Conservation (phyloP, 2,888 invertebrate species). For the Anarsia innoxiella region DNA sequence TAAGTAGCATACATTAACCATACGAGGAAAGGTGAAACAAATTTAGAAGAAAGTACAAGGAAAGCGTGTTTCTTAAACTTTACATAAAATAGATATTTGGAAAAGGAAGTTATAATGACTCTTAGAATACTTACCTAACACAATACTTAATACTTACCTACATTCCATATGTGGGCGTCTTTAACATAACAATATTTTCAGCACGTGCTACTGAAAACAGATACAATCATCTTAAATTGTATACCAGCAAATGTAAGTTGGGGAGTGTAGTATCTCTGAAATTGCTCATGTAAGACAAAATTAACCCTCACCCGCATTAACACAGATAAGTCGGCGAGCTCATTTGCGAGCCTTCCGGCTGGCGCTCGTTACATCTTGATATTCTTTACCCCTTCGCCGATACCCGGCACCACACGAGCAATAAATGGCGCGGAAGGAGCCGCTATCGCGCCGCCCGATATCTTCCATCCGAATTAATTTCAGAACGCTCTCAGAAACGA, state of each 20-base stretch:
- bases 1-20: constrained; percentile 39
- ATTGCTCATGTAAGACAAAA: constrained; percentile 73
- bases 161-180: too few species aligned
- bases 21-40: constrained; percentile 12
- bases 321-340: constrained; percentile 73
- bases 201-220: constrained; percentile 24
- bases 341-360: constrained; percentile 75
- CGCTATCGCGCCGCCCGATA: constrained; percentile 70
- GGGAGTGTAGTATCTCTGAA: constrained; percentile 59
- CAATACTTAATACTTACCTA: too few species aligned
- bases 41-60: constrained; percentile 6
- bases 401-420: constrained; percentile 69
- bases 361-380: constrained; percentile 72
- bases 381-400: constrained; percentile 74
- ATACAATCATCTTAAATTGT: constrained; percentile 27
- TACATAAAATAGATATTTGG: not conserved
- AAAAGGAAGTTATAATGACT: not conserved
- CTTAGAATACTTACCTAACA: too few species aligned
- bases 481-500: constrained; percentile 63
- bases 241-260: constrained; percentile 50
- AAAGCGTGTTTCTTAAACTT: not conserved
- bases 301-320: constrained; percentile 74
- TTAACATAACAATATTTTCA: constrained; percentile 8
- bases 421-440: constrained; percentile 74
- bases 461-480: constrained; percentile 76